phyloP scores from a whole-genome alignment of 2,113 vertebrate genomes.

The Ramphastos sulfuratus region DNA sequence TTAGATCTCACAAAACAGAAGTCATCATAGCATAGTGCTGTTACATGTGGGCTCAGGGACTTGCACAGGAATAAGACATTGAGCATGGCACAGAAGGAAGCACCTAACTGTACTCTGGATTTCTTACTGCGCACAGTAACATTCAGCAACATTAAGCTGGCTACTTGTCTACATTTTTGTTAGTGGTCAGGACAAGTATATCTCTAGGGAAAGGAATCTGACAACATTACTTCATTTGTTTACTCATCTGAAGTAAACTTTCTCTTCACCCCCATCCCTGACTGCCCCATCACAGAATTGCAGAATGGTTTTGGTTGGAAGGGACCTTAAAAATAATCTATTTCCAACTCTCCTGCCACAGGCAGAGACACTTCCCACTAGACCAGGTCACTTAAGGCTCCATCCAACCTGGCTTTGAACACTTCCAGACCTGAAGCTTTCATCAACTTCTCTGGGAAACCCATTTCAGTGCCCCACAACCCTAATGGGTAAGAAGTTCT shows the following conservation, averaged over 20 bases:
- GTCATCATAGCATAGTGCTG: not conserved
- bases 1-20: not conserved
- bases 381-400: too few species aligned
- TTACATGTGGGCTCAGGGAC: not conserved
- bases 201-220: not conserved
- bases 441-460: too few species aligned
- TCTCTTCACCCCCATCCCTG: not conserved
- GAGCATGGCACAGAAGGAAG: not conserved
- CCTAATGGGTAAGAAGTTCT: too few species aligned
- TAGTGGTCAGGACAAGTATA: not conserved
- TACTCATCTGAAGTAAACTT: not conserved
- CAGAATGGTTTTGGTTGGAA: too few species aligned
- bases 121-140: not conserved
- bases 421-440: too few species aligned
- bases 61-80: not conserved
- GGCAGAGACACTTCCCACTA: too few species aligned
- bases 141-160: not conserved
- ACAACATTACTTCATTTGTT: not conserved
- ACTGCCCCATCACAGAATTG: too few species aligned
- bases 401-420: too few species aligned
- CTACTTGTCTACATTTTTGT: not conserved
- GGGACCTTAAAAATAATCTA: too few species aligned
- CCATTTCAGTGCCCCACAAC: too few species aligned
- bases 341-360: too few species aligned
- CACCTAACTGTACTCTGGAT: not conserved